A percentile compares a stretch with the other conserved stretches of the same genome.
These are phyloP conservation scores for Hybos culiciformis DNA, from an alignment of 2,888 invertebrate species.

Conservation along the genomic window DNA sequence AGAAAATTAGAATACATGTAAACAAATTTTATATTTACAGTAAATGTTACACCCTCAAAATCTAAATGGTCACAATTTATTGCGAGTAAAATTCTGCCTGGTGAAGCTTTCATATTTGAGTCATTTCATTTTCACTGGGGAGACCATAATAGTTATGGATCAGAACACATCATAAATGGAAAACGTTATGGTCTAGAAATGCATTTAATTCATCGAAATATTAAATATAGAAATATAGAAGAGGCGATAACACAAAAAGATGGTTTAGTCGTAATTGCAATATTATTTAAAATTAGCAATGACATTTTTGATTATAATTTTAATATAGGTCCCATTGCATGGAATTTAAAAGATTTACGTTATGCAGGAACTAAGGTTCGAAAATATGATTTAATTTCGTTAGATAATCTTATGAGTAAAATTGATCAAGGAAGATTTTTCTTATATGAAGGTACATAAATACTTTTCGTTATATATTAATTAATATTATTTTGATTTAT, in stretches of 20 bases:
- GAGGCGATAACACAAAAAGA: slow-evolving; percentile 51
- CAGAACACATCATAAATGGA: slow-evolving; percentile 54
- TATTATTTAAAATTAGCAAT: slow-evolving; percentile 52
- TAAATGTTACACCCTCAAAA: background rate
- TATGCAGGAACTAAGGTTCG: background rate
- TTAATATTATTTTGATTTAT: background rate
- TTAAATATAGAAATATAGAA: slow-evolving; percentile 41
- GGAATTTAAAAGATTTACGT: background rate
- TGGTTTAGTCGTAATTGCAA: slow-evolving; percentile 59
- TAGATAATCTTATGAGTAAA: background rate
- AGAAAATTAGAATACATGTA: too few relatives aligned
- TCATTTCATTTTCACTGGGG: slow-evolving; percentile 46
- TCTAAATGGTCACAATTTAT: background rate
- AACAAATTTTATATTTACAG: background rate
- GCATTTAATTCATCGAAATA: slow-evolving; percentile 60
- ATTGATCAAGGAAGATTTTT: background rate
- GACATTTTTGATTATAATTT: background rate
- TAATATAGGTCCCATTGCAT: background rate
- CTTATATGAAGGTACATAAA: background rate
- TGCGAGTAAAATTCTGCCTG: background rate
- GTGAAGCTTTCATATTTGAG: background rate
- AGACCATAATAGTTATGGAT: slow-evolving; percentile 53
- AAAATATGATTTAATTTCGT: background rate
- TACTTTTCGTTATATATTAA: too few relatives aligned
- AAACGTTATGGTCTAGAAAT: slow-evolving; percentile 56